Percentiles rank a stretch among this genome's conserved stretches.
phyloP scores from a whole-genome alignment of 2,113 vertebrate genomes.

The Chaenogobius annularis region DNA sequence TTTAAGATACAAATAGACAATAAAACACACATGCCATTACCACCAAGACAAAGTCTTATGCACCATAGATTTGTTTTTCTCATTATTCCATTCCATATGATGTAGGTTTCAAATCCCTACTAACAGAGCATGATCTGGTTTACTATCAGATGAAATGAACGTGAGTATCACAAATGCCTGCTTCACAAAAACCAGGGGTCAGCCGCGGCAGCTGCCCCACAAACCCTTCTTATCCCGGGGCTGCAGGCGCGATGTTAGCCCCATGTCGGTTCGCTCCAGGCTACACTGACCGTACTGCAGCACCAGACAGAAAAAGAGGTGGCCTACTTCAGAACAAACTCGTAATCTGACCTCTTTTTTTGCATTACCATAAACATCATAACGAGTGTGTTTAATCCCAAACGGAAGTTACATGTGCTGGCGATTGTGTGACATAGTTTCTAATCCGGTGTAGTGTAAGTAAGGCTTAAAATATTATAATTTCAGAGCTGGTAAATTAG shows the following conservation, averaged over 20 bases:
- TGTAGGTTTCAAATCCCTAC: too few relatives aligned
- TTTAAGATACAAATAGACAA: too few relatives aligned
- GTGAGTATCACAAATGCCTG: not conserved
- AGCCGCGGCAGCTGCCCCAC: constrained; percentile 32
- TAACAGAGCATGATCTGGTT: not conserved
- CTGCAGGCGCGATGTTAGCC: constrained; percentile 45
- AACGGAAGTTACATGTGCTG: constrained; percentile 36
- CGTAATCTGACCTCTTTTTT: constrained; percentile 69
- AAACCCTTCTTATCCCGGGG: constrained; percentile 44
- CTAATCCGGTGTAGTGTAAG: not conserved
- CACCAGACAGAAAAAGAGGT: constrained; percentile 31
- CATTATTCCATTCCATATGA: too few relatives aligned
- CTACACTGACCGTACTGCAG: constrained; percentile 36
- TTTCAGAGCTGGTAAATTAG: constrained; percentile 28
- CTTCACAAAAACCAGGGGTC: not conserved
- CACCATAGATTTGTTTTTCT: too few relatives aligned
- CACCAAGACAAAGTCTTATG: too few relatives aligned
- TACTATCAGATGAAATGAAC: not conserved
- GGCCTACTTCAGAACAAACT: constrained; percentile 60
- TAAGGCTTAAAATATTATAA: not conserved
- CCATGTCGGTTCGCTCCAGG: constrained; percentile 43
- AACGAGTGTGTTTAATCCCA: constrained; percentile 58
- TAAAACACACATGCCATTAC: too few relatives aligned
- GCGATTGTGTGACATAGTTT: constrained; percentile 42
- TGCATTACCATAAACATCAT: constrained; percentile 45